Evolutionary conservation across 2,888 invertebrate species (phyloP).

Genomic region (Pterostichus niger): DNA sequence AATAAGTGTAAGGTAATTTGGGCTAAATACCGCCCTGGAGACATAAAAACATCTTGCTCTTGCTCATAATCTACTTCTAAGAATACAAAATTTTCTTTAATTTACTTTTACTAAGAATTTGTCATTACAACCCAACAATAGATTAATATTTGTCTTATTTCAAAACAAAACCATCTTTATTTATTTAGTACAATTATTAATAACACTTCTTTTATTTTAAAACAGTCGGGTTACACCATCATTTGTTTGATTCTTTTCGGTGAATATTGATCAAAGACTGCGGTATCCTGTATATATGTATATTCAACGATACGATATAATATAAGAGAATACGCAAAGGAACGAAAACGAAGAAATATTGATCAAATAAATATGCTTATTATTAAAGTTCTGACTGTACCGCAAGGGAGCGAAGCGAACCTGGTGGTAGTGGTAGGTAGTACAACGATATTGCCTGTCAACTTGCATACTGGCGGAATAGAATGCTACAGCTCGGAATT

Average conservation of each 20-base stretch:
- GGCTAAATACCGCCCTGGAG: background rate
- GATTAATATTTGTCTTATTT: background rate
- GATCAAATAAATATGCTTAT: slow-evolving; percentile 76
- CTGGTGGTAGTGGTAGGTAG: background rate
- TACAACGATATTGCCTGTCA: background rate
- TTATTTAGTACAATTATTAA: background rate
- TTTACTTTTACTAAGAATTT: slow-evolving; percentile 4
- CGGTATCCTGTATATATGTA: slow-evolving; percentile 30
- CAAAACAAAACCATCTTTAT: background rate
- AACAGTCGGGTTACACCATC: background rate
- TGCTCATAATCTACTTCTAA: background rate
- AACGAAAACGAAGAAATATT: slow-evolving; percentile 72
- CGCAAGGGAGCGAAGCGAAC: background rate
- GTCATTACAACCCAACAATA: background rate
- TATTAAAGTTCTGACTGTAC: slow-evolving; percentile 37
- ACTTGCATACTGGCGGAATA: background rate
- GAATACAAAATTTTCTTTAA: slow-evolving; percentile 10
- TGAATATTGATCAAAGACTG: slow-evolving; percentile 26
- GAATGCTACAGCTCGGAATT: background rate
- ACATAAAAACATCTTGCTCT: slow-evolving; percentile 1
- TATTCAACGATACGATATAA: slow-evolving; percentile 25
- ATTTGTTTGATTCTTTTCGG: slow-evolving; percentile 38
- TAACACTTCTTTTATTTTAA: background rate
- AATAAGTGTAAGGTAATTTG: background rate
- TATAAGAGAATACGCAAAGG: slow-evolving; percentile 28